Conservation (phyloP, 2,888 invertebrate genomes). For the Eilema griseolum region DNA sequence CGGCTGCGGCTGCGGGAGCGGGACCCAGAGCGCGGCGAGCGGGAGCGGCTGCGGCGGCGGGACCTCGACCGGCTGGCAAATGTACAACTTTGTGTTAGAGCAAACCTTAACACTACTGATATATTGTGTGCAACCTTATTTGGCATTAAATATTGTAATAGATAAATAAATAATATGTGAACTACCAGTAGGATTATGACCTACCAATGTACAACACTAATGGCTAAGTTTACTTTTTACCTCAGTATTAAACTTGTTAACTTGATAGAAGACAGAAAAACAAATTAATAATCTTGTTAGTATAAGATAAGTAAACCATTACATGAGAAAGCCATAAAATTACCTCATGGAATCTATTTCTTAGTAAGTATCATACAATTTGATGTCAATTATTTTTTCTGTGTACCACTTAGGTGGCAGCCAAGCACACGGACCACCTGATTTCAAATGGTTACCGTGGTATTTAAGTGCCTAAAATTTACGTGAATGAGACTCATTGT, state of each 20-base stretch:
- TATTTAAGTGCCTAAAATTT: background rate
- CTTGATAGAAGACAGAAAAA: no score
- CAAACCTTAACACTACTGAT: constrained; percentile 1
- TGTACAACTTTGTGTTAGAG: constrained; percentile 45
- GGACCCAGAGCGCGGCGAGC: constrained; percentile 87
- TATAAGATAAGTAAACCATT: background rate
- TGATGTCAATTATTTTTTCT: background rate
- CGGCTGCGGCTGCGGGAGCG: constrained; percentile 81
- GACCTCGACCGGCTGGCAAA: constrained; percentile 88
- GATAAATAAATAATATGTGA: background rate
- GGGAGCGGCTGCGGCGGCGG: constrained; percentile 82
- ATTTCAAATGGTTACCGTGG: no score
- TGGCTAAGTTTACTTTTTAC: no score
- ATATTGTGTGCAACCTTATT: constrained; percentile 25
- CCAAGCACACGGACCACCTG: no score
- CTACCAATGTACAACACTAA: background rate
- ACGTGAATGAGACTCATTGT: background rate
- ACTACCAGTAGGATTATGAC: background rate
- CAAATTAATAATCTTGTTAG: background rate
- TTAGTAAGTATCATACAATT: background rate
- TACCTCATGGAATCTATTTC: background rate
- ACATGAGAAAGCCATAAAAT: background rate
- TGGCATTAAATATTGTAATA: constrained; percentile 6
- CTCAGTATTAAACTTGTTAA: no score
- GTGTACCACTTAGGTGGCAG: no score